A percentile compares a stretch with the other conserved stretches of the same genome.
phyloP scores from a whole-genome alignment of 2,797 vertebrate genomes.

The Aeoliscus strigatus region DNA sequence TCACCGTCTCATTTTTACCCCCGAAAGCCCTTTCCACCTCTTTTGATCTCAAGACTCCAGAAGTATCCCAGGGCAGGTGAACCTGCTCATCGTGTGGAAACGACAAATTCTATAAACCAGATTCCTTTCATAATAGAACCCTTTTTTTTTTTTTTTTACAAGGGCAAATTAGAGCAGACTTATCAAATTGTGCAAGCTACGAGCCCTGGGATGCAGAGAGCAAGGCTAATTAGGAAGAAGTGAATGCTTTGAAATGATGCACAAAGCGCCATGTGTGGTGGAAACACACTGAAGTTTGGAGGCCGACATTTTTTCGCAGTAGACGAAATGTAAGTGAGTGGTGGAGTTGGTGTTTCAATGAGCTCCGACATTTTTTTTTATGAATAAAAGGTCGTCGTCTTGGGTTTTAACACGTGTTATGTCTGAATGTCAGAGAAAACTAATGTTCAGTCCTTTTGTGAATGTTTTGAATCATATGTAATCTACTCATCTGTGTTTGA shows the following conservation, averaged over 20 bases:
- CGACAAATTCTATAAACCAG: conserved; percentile 53
- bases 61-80: conserved; percentile 36
- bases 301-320: conserved; percentile 12
- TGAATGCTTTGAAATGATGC: conserved; percentile 70
- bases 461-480: conserved; percentile 9
- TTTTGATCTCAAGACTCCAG: conserved; percentile 55
- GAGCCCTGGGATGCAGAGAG: conserved; percentile 57
- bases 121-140: conserved; percentile 64
- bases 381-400: too few species aligned
- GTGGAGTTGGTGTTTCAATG: conserved; percentile 25
- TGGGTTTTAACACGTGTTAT: too few species aligned
- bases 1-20: conserved; percentile 30
- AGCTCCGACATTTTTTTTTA: too few species aligned
- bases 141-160: conserved; percentile 29
- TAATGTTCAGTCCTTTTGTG: neutral
- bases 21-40: conserved; percentile 37
- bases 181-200: conserved; percentile 68
- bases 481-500: conserved; percentile 3
- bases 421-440: conserved; percentile 4
- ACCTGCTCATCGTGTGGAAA: conserved; percentile 35
- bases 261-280: conserved; percentile 60
- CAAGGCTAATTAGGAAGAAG: conserved; percentile 69
- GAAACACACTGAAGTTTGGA: conserved; percentile 39
- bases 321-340: conserved; percentile 34
- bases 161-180: conserved; percentile 54